These are phyloP conservation scores for Sphaerophoria rueppellii DNA, from an alignment of 2,888 invertebrate genomes.

Conservation along the genomic window DNA sequence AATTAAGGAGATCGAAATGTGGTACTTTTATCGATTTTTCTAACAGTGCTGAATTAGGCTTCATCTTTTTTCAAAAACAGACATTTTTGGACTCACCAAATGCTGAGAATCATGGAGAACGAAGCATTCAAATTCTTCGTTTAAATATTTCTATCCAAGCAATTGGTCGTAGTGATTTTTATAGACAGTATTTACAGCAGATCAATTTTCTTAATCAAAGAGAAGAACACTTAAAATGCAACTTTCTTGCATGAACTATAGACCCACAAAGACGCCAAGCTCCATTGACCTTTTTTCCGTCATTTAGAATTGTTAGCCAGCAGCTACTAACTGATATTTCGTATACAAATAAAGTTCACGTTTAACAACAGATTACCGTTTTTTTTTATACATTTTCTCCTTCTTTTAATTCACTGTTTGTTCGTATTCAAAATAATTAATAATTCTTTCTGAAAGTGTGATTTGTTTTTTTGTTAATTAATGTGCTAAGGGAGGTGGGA, in stretches of 20 bases:
- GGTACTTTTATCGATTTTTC: too few species aligned
- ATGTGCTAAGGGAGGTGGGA: constrained; percentile 31
- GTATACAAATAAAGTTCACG: background rate
- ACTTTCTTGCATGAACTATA: background rate
- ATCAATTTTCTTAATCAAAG: too few species aligned
- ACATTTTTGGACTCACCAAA: too few species aligned
- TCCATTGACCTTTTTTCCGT: constrained; percentile 31
- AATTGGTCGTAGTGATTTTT: too few species aligned
- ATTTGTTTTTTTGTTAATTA: constrained; percentile 23
- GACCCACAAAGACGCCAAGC: background rate
- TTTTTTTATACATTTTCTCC: background rate
- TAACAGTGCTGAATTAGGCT: too few species aligned
- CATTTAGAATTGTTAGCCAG: constrained; percentile 1
- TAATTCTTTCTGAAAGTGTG: constrained; percentile 17
- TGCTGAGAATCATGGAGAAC: too few species aligned
- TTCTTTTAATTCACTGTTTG: background rate
- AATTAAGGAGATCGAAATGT: too few species aligned
- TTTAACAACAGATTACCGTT: background rate
- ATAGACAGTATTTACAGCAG: too few species aligned
- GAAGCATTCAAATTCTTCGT: too few species aligned
- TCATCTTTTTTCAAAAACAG: too few species aligned
- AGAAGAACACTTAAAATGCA: too few species aligned
- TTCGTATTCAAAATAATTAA: constrained; percentile 19
- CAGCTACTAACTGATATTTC: background rate
- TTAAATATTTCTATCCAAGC: too few species aligned